Conservation (phyloP, 2,113 vertebrate genomes). For the Odobenus rosmarus region DNA sequence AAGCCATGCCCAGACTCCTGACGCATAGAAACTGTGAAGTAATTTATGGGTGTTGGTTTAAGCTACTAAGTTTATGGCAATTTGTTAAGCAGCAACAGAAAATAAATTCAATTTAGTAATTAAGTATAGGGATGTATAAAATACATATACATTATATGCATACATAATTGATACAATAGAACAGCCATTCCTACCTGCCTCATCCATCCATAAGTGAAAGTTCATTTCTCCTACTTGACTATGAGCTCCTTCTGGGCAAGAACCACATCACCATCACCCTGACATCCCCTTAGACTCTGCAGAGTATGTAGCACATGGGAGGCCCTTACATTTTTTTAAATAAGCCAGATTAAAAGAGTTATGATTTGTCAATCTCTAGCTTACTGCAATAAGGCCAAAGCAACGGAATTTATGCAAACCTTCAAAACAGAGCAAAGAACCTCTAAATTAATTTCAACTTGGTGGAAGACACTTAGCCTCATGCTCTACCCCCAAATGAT, state of each 20-base stretch:
- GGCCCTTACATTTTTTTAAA: not conserved
- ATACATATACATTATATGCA: not conserved
- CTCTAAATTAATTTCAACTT: not conserved
- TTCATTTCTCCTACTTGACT: not conserved
- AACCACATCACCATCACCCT: not conserved
- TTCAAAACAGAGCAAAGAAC: not conserved
- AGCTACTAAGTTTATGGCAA: not conserved
- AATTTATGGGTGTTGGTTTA: not conserved
- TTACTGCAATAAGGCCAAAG: not conserved
- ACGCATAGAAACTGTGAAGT: not conserved
- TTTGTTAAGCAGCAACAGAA: not conserved
- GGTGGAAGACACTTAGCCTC: not conserved
- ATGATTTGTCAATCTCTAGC: not conserved
- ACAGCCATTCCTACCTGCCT: not conserved
- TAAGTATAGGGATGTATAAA: not conserved
- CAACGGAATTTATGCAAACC: not conserved
- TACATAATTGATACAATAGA: not conserved
- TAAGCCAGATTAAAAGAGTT: not conserved
- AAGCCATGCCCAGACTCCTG: not conserved
- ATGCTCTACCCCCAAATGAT: not conserved
- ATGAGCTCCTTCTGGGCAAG: not conserved
- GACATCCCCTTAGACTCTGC: not conserved
- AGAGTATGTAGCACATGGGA: not conserved
- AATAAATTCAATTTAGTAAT: not conserved
- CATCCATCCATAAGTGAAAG: not conserved